Evolutionary conservation across 2,797 vertebrate species (phyloP), one percentile per base, ranked within the genome.

Genomic region (Enteromius thamalakanensis): DNA sequence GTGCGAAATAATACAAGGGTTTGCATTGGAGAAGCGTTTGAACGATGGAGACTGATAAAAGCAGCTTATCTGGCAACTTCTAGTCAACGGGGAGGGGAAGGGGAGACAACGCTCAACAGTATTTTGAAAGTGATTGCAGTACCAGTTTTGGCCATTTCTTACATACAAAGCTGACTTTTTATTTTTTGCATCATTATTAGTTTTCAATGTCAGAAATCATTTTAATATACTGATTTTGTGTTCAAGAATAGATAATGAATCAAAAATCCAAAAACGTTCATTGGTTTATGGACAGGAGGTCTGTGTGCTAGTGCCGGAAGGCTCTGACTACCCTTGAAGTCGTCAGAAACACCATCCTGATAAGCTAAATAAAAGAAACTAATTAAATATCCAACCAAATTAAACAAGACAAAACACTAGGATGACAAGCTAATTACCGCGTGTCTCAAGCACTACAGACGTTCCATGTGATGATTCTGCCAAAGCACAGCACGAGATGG

Each of bases 401-500:
- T 72, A 79, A 47, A 69, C 26, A 75, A 65, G 8, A 42, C 55
- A 55, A 49, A 76, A 62, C 26, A 65, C 51, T 32, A 40, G 11
- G 12, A 68, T n/a, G 67, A 69, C 62, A 71, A 72, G 60, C 68
- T 80, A 82, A 87, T 85, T 83, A 85, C 64, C 47, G 14, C 29
- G 12, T 26, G 53, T n/a, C 55, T 82, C 49, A 62, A 67, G n/a
- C 26, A 65, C 76, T 68, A 72, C 42, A 40, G 60, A 64, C 53
- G 10, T 26, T 76, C 32, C 26, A 64, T 79, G 67, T 68, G 47
- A 81, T 70, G 53, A 69, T 49, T 19, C n/a, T 67, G 81, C 78
- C 74, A 85, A 81, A 71, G 58, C 71, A 67, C 80, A 77, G 80
- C 83, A 69, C 8, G 76, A 55, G 53, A 62, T 29, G 69, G 74